A percentile compares a stretch with the other conserved stretches of the same genome.
Conservation (phyloP, 1,140 invertebrate species). For the Macrocentrus cingulum region DNA sequence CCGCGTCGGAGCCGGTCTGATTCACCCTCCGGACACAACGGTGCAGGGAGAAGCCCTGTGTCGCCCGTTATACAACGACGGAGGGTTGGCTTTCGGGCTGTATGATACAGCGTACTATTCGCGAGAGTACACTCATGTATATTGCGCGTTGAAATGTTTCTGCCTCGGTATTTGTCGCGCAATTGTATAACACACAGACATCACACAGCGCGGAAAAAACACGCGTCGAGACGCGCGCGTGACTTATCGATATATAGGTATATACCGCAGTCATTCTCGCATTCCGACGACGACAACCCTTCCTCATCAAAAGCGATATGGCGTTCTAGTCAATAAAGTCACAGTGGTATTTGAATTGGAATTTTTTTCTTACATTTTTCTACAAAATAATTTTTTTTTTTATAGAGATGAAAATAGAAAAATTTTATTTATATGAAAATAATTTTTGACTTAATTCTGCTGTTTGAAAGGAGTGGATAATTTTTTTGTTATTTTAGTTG, state of each 20-base stretch:
- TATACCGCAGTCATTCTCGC: too few species aligned
- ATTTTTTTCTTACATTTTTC: too few species aligned
- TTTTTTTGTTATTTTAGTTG: too few species aligned
- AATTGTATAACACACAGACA: slow-evolving; percentile 4
- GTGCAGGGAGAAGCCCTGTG: slow-evolving; percentile 6
- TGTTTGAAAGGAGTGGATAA: too few species aligned
- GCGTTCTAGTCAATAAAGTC: too few species aligned
- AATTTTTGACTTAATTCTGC: too few species aligned
- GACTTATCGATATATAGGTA: slow-evolving; percentile 23
- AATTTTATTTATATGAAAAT: too few species aligned
- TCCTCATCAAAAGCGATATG: slow-evolving; percentile 3
- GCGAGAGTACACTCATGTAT: not conserved
- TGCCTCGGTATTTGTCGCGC: slow-evolving; percentile 2
- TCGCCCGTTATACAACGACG: too few species aligned
- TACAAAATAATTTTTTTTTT: too few species aligned
- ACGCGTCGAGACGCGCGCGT: slow-evolving; percentile 16
- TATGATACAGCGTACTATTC: not conserved
- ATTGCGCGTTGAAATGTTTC: slow-evolving; percentile 26
- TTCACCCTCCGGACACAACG: slow-evolving; percentile 24
- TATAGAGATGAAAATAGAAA: too few species aligned
- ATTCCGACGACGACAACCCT: not conserved
- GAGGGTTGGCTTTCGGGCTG: slow-evolving; percentile 1
- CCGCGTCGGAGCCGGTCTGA: slow-evolving; percentile 26
- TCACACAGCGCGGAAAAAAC: slow-evolving; percentile 16
- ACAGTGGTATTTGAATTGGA: too few species aligned